Conservation (phyloP, 2,113 vertebrate genomes). For the Megaptera novaeangliae region DNA sequence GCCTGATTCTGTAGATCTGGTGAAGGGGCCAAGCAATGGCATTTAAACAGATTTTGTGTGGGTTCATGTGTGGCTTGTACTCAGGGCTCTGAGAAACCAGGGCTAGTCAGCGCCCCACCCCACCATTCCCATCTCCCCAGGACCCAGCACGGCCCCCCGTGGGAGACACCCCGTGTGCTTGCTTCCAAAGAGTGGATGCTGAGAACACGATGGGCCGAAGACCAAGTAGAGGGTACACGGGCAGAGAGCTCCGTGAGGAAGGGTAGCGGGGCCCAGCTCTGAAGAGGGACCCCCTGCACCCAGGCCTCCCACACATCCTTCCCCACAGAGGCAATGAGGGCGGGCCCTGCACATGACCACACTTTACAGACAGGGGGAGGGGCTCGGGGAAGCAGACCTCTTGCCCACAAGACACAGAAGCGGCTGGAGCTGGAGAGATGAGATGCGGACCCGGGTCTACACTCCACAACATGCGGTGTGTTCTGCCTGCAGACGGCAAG, state of each 20-base stretch:
- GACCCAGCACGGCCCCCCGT: fast-evolving
- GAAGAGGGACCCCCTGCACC: fast-evolving
- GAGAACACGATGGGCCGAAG: fast-evolving
- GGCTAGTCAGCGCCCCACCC: fast-evolving
- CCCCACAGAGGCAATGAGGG: not conserved
- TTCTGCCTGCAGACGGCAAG: not conserved
- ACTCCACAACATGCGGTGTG: fast-evolving
- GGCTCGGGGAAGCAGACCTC: not conserved
- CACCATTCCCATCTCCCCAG: not conserved
- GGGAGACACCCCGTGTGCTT: fast-evolving
- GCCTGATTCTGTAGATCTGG: too few species aligned
- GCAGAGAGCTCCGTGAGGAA: fast-evolving
- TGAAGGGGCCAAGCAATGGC: not conserved
- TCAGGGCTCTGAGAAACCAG: fast-evolving
- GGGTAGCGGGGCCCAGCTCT: fast-evolving
- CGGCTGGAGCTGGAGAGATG: not conserved
- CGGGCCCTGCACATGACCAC: too few species aligned
- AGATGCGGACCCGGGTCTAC: fast-evolving
- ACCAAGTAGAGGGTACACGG: fast-evolving
- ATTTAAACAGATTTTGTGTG: fast-evolving
- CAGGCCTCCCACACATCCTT: fast-evolving
- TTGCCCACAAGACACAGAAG: not conserved
- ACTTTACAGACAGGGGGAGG: not conserved
- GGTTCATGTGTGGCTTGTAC: fast-evolving
- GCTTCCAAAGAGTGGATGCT: fast-evolving